Percentiles rank a stretch among this genome's conserved stretches.
phyloP scores from a whole-genome alignment of 2,888 invertebrate genomes.

The Scotopteryx bipunctaria region DNA sequence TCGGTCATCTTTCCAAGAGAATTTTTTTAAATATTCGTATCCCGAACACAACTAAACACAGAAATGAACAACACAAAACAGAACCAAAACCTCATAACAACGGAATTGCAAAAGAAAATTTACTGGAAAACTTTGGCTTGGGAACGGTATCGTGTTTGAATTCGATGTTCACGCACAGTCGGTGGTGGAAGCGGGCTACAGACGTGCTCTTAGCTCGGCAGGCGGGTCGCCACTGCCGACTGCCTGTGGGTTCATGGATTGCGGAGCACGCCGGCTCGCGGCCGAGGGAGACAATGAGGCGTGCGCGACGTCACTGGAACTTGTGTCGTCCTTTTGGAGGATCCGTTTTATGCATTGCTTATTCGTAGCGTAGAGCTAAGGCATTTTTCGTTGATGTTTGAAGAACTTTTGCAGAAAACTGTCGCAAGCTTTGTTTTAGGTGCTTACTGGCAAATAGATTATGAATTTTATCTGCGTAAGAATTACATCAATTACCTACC shows the following conservation, averaged over 20 bases:
- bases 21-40: neutral
- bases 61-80: slow-evolving; percentile 24
- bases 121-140: slow-evolving; percentile 27
- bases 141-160: slow-evolving; percentile 63
- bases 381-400: neutral
- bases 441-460: too few relatives aligned
- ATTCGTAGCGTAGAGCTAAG: slow-evolving; percentile 9
- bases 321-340: slow-evolving; percentile 22
- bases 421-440: too few relatives aligned
- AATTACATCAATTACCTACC: too few relatives aligned
- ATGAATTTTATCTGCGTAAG: too few relatives aligned
- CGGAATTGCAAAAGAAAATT: slow-evolving; percentile 10
- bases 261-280: slow-evolving; percentile 40
- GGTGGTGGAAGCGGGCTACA: slow-evolving; percentile 12
- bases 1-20: slow-evolving; percentile 14
- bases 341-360: slow-evolving; percentile 12
- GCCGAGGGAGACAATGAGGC: slow-evolving; percentile 51
- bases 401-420: slow-evolving; percentile 6
- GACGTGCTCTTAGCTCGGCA: slow-evolving; percentile 55
- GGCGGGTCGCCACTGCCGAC: slow-evolving; percentile 69
- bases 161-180: slow-evolving; percentile 51
- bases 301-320: slow-evolving; percentile 45
- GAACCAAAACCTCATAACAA: slow-evolving; percentile 18
- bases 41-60: slow-evolving; percentile 21
- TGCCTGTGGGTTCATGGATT: slow-evolving; percentile 33